Evolutionary conservation across 2,797 vertebrate species (phyloP).

Genomic region (Anguilla pacifica): DNA sequence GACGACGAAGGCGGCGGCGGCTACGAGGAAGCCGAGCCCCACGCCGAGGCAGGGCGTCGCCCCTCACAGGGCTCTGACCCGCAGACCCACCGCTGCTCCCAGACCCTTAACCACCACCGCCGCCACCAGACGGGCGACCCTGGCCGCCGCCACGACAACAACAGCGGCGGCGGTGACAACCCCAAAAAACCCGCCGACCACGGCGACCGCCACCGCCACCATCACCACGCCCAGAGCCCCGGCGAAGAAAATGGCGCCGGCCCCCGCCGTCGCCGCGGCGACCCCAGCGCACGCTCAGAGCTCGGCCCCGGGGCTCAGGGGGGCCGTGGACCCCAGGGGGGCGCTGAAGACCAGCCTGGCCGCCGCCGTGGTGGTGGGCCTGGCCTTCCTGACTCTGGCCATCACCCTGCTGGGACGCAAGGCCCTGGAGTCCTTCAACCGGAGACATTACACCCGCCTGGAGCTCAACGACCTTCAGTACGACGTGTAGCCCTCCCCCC

Average conservation of each 20-base stretch:
- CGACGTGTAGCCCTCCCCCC: constrained; percentile 70
- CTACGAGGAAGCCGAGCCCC: not conserved
- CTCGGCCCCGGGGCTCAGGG: constrained; percentile 9
- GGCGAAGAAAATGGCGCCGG: constrained; percentile 43
- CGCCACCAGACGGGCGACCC: not conserved
- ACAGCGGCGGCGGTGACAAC: not conserved
- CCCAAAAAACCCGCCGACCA: not conserved
- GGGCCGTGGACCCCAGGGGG: constrained; percentile 35
- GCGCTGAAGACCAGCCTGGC: constrained; percentile 77
- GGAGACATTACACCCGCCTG: constrained; percentile 85
- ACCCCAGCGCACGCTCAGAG: constrained; percentile 20
- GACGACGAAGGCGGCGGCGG: not conserved
- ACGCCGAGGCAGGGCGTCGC: not conserved
- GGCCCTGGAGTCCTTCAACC: constrained; percentile 80
- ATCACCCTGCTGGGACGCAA: constrained; percentile 78
- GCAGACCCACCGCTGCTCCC: not conserved
- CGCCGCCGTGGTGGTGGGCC: constrained; percentile 78
- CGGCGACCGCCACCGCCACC: constrained; percentile 11
- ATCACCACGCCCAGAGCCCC: constrained; percentile 15
- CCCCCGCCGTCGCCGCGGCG: constrained; percentile 36
- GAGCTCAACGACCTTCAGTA: constrained; percentile 94
- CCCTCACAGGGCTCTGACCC: not conserved
- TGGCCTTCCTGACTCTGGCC: constrained; percentile 77
- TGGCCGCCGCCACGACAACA: constrained; percentile 25
- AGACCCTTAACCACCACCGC: not conserved